Evolutionary conservation across 2,797 vertebrate genomes (phyloP).

Genomic region (Babyrousa celebensis): DNA sequence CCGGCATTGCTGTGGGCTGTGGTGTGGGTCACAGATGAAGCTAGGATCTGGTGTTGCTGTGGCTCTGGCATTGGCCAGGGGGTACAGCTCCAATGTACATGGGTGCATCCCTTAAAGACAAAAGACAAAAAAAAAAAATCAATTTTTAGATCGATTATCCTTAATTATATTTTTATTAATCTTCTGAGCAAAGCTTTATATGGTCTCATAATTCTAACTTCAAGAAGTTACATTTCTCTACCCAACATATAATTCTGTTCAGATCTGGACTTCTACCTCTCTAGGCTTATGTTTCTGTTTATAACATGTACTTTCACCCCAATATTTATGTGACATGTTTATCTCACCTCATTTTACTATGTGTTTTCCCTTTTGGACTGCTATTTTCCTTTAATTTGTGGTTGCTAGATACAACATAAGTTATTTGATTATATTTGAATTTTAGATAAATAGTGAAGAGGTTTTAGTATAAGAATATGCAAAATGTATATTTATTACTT

Average conservation of each 20-base stretch:
- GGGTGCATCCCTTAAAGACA: too few species aligned
- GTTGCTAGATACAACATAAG: background rate
- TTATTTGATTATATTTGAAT: background rate
- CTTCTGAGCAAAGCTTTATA: slow-evolving; percentile 37
- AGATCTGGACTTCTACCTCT: background rate
- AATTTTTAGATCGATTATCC: slow-evolving; percentile 6
- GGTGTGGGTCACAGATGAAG: too few species aligned
- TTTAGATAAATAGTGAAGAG: background rate
- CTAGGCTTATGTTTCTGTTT: background rate
- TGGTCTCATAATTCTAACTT: background rate
- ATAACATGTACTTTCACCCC: background rate
- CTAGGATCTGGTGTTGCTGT: too few species aligned
- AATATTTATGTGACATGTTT: background rate
- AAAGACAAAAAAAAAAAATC: background rate
- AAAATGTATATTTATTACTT: background rate
- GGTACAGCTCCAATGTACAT: too few species aligned
- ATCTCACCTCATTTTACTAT: background rate
- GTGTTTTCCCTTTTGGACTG: background rate
- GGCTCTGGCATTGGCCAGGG: too few species aligned
- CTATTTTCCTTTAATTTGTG: background rate
- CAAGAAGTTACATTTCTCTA: slow-evolving; percentile 24
- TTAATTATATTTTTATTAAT: slow-evolving; percentile 36
- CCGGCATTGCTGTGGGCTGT: too few species aligned
- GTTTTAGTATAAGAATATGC: background rate
- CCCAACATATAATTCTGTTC: background rate